Conservation (phyloP, 2,797 vertebrate genomes). For the Netta rufina region DNA sequence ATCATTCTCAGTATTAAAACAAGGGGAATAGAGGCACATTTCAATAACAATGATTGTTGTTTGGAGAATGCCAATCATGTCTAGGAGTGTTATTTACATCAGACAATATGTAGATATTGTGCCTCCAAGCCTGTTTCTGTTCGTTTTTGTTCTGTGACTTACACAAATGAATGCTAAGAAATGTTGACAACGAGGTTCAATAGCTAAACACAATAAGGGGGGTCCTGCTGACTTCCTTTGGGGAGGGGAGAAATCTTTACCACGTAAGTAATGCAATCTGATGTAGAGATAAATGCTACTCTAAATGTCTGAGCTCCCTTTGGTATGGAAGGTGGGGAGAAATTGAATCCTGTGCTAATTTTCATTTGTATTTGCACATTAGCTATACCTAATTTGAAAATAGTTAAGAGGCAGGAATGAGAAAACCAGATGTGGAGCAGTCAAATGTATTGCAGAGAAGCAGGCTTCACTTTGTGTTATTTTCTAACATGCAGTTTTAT, state of each 20-base stretch:
- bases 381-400: constrained; percentile 52
- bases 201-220: constrained; percentile 62
- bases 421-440: constrained; percentile 51
- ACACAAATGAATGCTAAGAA: constrained; percentile 81
- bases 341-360: constrained; percentile 46
- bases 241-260: constrained; percentile 44
- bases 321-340: constrained; percentile 39
- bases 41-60: constrained; percentile 89
- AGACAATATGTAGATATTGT: constrained; percentile 85
- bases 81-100: constrained; percentile 78
- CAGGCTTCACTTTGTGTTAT: constrained; percentile 59
- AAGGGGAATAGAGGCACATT: constrained; percentile 86
- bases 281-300: constrained; percentile 15
- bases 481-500: constrained; percentile 68
- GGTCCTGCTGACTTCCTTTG: constrained; percentile 44
- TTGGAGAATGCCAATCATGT: constrained; percentile 82
- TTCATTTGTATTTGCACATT: constrained; percentile 53
- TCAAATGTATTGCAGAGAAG: constrained; percentile 27
- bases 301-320: constrained; percentile 13
- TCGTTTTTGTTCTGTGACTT: constrained; percentile 76
- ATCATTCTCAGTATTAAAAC: constrained; percentile 83
- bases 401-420: constrained; percentile 59
- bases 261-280: constrained; percentile 28
- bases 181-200: constrained; percentile 70
- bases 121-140: constrained; percentile 78